phyloP scores from a whole-genome alignment of 2,113 vertebrate genomes.

The Neofelis nebulosa region DNA sequence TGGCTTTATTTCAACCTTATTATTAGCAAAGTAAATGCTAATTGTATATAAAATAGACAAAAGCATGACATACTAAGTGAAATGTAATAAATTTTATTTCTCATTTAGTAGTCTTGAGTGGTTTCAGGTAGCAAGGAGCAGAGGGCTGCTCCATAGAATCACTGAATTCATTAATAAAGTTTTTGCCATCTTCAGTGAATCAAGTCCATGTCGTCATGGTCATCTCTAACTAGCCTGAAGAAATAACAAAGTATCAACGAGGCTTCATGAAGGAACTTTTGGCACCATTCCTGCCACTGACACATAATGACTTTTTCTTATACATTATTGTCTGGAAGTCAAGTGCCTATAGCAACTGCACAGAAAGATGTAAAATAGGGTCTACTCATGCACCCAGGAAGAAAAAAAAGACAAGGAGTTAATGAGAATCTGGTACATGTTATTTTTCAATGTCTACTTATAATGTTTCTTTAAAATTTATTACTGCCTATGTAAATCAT shows the following conservation, averaged over 20 bases:
- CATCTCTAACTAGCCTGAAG: not conserved
- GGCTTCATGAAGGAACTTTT: not conserved
- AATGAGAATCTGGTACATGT: not conserved
- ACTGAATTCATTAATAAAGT: not conserved
- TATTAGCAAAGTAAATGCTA: not conserved
- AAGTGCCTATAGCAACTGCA: not conserved
- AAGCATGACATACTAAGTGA: not conserved
- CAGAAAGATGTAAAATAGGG: not conserved
- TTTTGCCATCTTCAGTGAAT: not conserved
- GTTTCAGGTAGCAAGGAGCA: not conserved
- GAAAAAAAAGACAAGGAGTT: not conserved
- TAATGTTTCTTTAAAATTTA: not conserved
- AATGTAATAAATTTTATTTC: not conserved
- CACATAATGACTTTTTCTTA: not conserved
- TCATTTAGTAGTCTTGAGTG: not conserved
- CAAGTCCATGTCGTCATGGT: not conserved
- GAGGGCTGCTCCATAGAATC: not conserved
- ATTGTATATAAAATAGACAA: not conserved
- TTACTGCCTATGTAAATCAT: not conserved
- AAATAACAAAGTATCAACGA: not conserved
- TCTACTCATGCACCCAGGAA: not conserved
- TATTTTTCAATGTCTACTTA: not conserved
- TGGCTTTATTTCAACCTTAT: not conserved
- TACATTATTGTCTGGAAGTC: not conserved
- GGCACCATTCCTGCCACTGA: not conserved